A percentile compares a stretch with the other conserved stretches of the same genome.
These are phyloP conservation scores for Triops longicaudatus DNA, from an alignment of 1,140 invertebrate genomes.

Conservation along the genomic window DNA sequence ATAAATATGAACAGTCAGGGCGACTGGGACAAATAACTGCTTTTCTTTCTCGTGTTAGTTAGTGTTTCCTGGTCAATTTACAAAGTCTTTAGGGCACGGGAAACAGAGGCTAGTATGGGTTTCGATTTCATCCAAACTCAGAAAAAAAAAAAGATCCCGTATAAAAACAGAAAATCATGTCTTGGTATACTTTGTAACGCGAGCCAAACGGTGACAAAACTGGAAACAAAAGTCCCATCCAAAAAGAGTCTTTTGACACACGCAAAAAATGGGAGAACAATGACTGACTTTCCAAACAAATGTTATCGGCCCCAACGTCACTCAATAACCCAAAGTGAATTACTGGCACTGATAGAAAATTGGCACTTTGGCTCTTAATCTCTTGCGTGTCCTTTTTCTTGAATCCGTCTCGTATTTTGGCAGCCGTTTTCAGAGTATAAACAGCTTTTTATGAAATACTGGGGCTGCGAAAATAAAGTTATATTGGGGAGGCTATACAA, in stretches of 20 bases:
- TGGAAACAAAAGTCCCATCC: not conserved
- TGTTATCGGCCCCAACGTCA: not conserved
- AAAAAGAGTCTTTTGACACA: not conserved
- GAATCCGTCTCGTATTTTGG: not conserved
- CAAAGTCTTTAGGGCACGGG: not conserved
- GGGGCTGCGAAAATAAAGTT: not conserved
- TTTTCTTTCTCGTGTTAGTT: not conserved
- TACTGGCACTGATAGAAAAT: conserved; percentile 7
- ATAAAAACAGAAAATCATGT: not conserved
- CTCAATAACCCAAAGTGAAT: not conserved
- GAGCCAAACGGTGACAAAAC: not conserved
- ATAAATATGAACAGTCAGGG: conserved; percentile 4
- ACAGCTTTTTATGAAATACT: not conserved
- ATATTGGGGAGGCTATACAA: conserved; percentile 6
- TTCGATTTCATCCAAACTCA: not conserved
- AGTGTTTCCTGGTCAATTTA: not conserved
- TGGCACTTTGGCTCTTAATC: not conserved
- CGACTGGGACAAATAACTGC: not conserved
- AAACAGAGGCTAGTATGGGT: not conserved
- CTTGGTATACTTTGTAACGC: not conserved
- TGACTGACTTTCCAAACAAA: not conserved
- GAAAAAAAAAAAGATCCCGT: not conserved
- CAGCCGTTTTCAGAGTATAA: not conserved
- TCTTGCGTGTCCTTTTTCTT: not conserved
- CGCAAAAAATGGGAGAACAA: not conserved